Evolutionary conservation across 2,888 invertebrate genomes (phyloP), one percentile per base, ranked within the genome.

Genomic region (Endomychus coccineus): DNA sequence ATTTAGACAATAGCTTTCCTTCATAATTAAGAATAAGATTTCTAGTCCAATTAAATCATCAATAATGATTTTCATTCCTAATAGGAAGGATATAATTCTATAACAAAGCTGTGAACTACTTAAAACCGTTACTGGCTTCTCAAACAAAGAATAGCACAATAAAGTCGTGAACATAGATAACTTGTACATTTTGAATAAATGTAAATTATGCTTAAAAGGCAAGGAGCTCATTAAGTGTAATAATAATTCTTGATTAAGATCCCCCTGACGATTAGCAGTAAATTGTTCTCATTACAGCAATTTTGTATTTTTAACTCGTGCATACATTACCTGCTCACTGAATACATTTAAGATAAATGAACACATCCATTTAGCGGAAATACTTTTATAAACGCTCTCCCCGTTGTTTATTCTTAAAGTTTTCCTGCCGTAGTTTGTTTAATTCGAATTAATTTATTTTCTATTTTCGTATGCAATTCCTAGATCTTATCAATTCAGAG

Each of bases 241-340:
- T 59, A 58, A 59, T 61, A 59, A 62, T 63, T 63, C 63, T 61
- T 64, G 66, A 66, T 66, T 62, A 64, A 66, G 67, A 67, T 67
- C 65, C 63, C 55, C 50, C 56, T 51, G 59, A 60, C 64, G 66
- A 67, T 67, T 67, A 67, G 64, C 65, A 64, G 64, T 67, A 66
- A 67, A 67, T 66, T 66, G 67, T 67, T 66, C 66, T 66, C 66
- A 67, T 67, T 67, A 67, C 56, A 53, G 65, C 66, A 66, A 67
- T 67, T 66, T 67, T 66, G 66, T 66, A 65, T 65, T 66, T 67
- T 64, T 64, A 67, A 66, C 62, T 59, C 63, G 59, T 61, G 66
- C 61, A 67, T 67, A 66, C 51, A 66, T 67, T 67, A 64, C 58
- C 54, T 60, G 63, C 57, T 64, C 63, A 62, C 50, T 62, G 63